Conservation (phyloP, 2,888 invertebrate species). For the Neuroscelio doddi region DNA sequence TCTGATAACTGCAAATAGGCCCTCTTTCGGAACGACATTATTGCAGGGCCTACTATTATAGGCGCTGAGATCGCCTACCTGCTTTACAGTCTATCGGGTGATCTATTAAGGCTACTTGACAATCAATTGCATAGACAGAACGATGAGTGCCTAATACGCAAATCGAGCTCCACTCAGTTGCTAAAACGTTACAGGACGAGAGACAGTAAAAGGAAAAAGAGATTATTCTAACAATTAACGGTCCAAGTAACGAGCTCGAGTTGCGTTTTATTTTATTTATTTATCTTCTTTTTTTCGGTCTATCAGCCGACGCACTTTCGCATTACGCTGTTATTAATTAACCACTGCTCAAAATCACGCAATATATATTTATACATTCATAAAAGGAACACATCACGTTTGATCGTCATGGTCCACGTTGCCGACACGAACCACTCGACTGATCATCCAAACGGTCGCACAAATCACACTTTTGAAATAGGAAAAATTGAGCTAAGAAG, state of each 20-base stretch:
- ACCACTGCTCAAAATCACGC: background rate
- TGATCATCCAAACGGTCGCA: no score
- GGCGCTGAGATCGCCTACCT: constrained; percentile 21
- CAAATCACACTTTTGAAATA: constrained; percentile 7
- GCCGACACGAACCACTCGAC: no score
- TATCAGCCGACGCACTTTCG: background rate
- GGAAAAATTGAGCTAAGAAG: constrained; percentile 30
- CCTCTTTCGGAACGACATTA: constrained; percentile 30
- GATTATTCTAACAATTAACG: background rate
- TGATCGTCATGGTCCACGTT: constrained; percentile 12
- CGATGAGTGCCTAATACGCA: constrained; percentile 24
- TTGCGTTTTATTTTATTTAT: no score
- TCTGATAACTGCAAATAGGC: constrained; percentile 2
- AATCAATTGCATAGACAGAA: constrained; percentile 34
- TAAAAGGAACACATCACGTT: constrained; percentile 27
- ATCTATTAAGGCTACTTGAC: constrained; percentile 38
- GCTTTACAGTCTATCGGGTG: constrained; percentile 28
- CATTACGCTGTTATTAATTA: background rate
- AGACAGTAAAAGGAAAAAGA: constrained; percentile 3
- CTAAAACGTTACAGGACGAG: background rate
- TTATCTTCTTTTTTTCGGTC: no score
- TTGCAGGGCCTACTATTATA: constrained; percentile 27
- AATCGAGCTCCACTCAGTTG: constrained; percentile 6
- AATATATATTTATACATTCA: constrained; percentile 2
- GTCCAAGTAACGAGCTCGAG: no score